phyloP scores from a whole-genome alignment of 2,888 invertebrate species.

The Idaea dimidiata region DNA sequence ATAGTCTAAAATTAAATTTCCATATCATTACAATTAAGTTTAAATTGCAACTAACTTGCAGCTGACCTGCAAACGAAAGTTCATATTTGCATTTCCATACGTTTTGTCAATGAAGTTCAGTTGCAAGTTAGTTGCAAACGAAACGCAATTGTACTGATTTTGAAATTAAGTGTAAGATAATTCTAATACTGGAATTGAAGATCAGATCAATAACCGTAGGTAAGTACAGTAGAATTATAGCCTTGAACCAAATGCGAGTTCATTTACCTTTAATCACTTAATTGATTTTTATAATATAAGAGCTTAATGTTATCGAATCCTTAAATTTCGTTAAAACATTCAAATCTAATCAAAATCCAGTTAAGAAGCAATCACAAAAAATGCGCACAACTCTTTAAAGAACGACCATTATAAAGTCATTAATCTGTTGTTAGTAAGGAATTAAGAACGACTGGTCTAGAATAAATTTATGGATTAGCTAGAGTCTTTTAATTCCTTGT shows the following conservation, averaged over 20 bases:
- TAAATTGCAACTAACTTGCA: too few relatives aligned
- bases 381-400: background rate
- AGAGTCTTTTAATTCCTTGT: background rate
- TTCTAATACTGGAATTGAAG: too few relatives aligned
- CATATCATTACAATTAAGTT: too few relatives aligned
- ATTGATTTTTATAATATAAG: constrained; percentile 2
- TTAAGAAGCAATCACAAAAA: background rate
- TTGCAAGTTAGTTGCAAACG: too few relatives aligned
- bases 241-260: background rate
- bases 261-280: background rate
- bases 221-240: too few relatives aligned
- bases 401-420: background rate
- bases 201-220: too few relatives aligned
- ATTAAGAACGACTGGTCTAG: constrained; percentile 1
- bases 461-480: background rate
- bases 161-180: too few relatives aligned
- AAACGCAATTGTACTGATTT: too few relatives aligned
- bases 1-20: too few relatives aligned
- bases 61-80: too few relatives aligned
- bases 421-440: background rate
- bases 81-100: too few relatives aligned
- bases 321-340: background rate
- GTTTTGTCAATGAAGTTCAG: too few relatives aligned
- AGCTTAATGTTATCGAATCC: constrained; percentile 25
- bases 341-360: background rate